Evolutionary conservation across 1,140 invertebrate species (phyloP).

Genomic region (Bombus pyrosoma): DNA sequence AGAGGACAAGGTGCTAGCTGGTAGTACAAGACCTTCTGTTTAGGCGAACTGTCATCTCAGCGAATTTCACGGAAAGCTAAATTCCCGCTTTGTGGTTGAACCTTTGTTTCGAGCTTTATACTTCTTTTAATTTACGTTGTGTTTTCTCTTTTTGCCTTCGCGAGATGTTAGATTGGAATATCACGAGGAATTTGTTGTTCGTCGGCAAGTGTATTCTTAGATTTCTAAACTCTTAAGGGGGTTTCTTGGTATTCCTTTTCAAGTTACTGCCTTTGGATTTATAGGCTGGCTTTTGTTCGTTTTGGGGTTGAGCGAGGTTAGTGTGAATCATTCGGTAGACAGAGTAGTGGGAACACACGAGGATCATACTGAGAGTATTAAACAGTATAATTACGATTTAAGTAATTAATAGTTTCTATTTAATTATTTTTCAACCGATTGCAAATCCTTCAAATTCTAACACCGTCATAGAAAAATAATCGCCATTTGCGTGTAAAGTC

Average conservation of each 20-base stretch:
- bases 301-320: not conserved
- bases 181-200: not conserved
- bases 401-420: no score
- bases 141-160: not conserved
- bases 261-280: not conserved
- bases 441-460: no score
- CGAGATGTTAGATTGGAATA: not conserved
- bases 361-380: no score
- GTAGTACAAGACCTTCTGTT: not conserved
- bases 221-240: not conserved
- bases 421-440: no score
- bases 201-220: not conserved
- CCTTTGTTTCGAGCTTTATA: not conserved
- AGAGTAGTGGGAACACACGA: no score
- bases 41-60: not conserved
- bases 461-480: no score
- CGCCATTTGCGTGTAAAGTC: no score
- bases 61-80: not conserved
- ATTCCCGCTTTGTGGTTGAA: not conserved
- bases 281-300: not conserved
- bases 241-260: not conserved
- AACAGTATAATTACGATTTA: no score
- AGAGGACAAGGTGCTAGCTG: not conserved
- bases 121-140: not conserved
- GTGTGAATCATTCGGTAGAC: no score